phyloP scores from a whole-genome alignment of 2,113 vertebrate species.

The Nycticryphes semicollaris region DNA sequence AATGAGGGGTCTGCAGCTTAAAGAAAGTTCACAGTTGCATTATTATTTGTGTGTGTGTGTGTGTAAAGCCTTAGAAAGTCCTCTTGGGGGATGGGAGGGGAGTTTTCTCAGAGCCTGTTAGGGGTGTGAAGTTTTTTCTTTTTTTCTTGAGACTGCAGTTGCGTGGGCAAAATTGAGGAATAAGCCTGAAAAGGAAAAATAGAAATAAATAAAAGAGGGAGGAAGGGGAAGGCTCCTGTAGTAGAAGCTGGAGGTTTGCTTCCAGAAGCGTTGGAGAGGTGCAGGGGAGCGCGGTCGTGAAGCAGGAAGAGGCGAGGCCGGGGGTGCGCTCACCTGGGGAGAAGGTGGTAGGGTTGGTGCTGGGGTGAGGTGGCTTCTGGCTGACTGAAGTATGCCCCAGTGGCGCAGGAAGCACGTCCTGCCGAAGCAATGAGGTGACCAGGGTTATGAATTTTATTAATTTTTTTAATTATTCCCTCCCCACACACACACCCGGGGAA shows the following conservation, averaged over 20 bases:
- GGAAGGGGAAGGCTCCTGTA: slow-evolving; percentile 27
- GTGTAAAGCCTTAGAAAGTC: slow-evolving; percentile 70
- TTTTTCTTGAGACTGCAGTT: slow-evolving; percentile 38
- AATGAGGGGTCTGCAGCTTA: slow-evolving; percentile 58
- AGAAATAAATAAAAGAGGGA: not conserved
- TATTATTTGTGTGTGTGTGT: not conserved
- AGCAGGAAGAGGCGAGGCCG: not conserved
- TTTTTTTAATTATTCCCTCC: too few relatives aligned
- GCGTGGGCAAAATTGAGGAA: slow-evolving; percentile 29
- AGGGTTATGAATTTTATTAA: not conserved
- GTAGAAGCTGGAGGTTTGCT: slow-evolving; percentile 13
- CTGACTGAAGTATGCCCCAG: not conserved
- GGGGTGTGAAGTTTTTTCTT: slow-evolving; percentile 37
- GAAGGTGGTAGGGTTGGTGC: not conserved
- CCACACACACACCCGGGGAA: too few relatives aligned
- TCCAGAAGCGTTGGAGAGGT: slow-evolving; percentile 15
- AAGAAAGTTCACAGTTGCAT: slow-evolving; percentile 59
- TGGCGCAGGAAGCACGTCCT: not conserved
- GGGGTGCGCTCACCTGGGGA: not conserved
- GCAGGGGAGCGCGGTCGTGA: not conserved
- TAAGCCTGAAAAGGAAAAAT: not conserved
- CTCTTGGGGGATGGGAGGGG: slow-evolving; percentile 43
- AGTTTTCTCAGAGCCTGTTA: slow-evolving; percentile 53
- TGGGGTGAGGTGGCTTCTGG: not conserved
- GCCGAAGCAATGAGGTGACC: not conserved